Base-by-base conservation (phyloP, 2,888 invertebrate genomes). In the Agrotis exclamationis region DNA sequence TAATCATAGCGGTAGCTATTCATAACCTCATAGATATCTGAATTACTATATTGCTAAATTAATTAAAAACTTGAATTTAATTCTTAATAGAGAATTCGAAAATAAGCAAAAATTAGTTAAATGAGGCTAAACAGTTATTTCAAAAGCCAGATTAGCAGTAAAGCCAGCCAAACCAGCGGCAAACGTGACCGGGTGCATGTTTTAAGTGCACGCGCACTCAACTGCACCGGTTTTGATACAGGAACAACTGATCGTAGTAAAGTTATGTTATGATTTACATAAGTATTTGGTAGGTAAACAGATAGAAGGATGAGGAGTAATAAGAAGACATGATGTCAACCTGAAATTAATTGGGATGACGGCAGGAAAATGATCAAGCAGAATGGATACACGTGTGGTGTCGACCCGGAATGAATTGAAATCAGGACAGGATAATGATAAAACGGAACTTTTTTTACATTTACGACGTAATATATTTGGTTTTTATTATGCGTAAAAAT, bases 141-240 rank as follows among this genome's bases (percentile, higher is more conserved):
- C 53, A 78, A 20, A 57, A 70, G 13, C 24, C 45, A 56, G 47
- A 39, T 57, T 63, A 60, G 59, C 33, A 33, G 14, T 28, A 64
- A 57, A 51, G 44, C n/a, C n/a, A n/a, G n/a, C n/a, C n/a, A n/a
- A n/a, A 20, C 66, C 44, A 59, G 63, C 63, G 66, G 80, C 47
- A 71, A 75, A 83, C 83, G 83, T 83, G 85, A 83, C 78, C 28
- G 45, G 9, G 54, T 50, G 47, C 85, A 85, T 85, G 85, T 73
- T 65, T 51, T 58, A 24, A 28, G 51, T 63, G 58, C 81, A 71
- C 79, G 76, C 70, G 72, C 58, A 66, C 24, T 57, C 22, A 51
- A 5, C 22, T 13, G 54, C n/a, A 60, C 67, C 48, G 68, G 80
- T 79, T 82, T 76, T 74, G 51, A 58, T 39, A 28, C 22, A 24